phyloP scores from a whole-genome alignment of 2,888 invertebrate species.

The Dasypolia templi region DNA sequence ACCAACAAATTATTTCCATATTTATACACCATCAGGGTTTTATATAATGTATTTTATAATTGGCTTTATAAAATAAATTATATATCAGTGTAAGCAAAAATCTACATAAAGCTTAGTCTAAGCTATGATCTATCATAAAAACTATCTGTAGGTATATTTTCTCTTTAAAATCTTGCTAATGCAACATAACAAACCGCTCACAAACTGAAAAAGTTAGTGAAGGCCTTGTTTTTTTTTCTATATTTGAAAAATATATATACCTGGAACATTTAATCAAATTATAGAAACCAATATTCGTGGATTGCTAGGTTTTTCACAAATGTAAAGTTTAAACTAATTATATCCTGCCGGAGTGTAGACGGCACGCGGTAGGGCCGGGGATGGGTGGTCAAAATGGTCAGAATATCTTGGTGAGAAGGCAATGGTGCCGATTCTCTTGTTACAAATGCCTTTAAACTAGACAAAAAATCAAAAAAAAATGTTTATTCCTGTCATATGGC shows the following conservation, averaged over 20 bases:
- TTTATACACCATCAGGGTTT: not conserved
- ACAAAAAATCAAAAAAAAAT: too few relatives aligned
- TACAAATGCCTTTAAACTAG: too few relatives aligned
- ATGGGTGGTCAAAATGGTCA: not conserved
- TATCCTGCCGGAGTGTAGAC: not conserved
- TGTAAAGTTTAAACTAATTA: not conserved
- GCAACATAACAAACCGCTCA: too few relatives aligned
- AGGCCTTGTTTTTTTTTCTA: not conserved
- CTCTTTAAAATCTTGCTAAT: too few relatives aligned
- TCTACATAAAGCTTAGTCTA: too few relatives aligned
- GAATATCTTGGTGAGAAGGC: not conserved
- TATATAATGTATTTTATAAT: too few relatives aligned
- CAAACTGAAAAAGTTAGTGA: not conserved
- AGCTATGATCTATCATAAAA: too few relatives aligned
- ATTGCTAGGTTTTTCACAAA: not conserved
- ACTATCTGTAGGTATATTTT: too few relatives aligned
- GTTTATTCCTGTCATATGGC: too few relatives aligned
- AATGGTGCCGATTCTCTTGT: too few relatives aligned
- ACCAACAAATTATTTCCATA: not conserved
- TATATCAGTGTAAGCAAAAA: too few relatives aligned
- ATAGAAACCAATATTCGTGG: not conserved
- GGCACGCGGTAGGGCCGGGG: not conserved
- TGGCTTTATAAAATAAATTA: too few relatives aligned
- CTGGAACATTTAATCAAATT: not conserved
- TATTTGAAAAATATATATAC: not conserved